phyloP scores from a whole-genome alignment of 2,888 invertebrate species.

The Gortyna flavago region DNA sequence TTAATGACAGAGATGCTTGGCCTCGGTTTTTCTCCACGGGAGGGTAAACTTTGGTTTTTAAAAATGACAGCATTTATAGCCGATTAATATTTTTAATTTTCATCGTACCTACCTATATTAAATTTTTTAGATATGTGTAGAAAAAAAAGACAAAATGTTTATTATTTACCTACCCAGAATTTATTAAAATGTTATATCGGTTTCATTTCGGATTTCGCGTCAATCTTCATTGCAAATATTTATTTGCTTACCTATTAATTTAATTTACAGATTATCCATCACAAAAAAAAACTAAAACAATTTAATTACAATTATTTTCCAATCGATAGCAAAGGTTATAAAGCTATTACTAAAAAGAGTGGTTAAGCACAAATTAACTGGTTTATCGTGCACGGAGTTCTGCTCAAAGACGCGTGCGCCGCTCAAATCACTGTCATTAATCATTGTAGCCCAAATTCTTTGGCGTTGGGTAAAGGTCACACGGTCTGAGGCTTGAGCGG shows the following conservation, averaged over 20 bases:
- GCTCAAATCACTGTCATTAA: conserved; percentile 71
- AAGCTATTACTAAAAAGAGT: conserved; percentile 19
- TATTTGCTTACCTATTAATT: no score
- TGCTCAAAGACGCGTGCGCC: conserved; percentile 49
- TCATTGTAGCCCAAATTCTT: conserved; percentile 72
- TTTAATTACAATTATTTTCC: conserved; percentile 26
- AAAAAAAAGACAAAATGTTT: no score
- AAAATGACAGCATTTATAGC: neutral
- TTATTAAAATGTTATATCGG: neutral
- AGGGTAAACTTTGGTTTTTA: neutral
- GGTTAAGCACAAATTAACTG: conserved; percentile 32
- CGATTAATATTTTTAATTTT: no score
- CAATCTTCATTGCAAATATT: neutral
- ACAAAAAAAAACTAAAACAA: neutral
- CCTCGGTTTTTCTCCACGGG: no score
- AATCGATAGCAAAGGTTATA: conserved; percentile 20
- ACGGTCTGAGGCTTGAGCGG: conserved; percentile 42
- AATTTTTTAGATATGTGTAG: no score
- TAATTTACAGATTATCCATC: no score
- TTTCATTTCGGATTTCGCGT: neutral
- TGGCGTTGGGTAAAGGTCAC: conserved; percentile 63
- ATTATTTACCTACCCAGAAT: neutral
- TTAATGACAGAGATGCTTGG: neutral
- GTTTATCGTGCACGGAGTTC: conserved; percentile 25
- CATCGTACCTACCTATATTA: no score